Evolutionary conservation across 2,113 vertebrate species (phyloP).

Genomic region (Climacteris rufus): DNA sequence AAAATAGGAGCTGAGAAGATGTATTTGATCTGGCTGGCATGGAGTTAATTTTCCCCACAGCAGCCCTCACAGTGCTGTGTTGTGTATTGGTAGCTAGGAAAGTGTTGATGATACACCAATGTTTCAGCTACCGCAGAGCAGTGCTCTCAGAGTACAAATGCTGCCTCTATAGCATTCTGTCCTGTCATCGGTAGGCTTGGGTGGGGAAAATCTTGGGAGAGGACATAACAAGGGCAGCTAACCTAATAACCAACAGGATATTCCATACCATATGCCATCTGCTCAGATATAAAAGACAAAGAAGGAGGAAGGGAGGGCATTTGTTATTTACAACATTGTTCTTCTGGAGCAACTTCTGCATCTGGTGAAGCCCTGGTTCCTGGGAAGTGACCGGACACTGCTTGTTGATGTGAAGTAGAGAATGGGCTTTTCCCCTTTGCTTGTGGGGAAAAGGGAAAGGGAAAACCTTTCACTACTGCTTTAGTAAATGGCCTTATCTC

Average conservation of each 20-base stretch:
- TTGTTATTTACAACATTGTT: not conserved
- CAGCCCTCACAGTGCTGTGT: not conserved
- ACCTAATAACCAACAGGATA: too few species aligned
- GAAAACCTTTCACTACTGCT: not conserved
- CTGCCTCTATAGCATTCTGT: too few species aligned
- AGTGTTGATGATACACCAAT: not conserved
- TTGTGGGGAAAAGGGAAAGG: too few species aligned
- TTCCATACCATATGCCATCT: too few species aligned
- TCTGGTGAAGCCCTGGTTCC: not conserved
- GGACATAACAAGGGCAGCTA: not conserved
- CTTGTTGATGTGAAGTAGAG: not conserved
- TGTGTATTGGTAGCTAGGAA: too few species aligned
- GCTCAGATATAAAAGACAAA: not conserved
- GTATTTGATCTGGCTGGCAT: not conserved
- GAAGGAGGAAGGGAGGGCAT: not conserved
- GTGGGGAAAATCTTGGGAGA: not conserved
- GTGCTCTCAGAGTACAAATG: too few species aligned
- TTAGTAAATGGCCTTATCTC: not conserved
- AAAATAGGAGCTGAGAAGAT: not conserved
- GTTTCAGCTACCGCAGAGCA: not conserved
- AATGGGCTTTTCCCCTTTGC: not conserved
- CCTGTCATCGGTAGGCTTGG: not conserved
- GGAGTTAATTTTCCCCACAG: not conserved
- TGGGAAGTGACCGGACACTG: not conserved
- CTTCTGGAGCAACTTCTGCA: not conserved